Evolutionary conservation across 2,888 invertebrate genomes (phyloP).

Genomic region (Euclidia mi): DNA sequence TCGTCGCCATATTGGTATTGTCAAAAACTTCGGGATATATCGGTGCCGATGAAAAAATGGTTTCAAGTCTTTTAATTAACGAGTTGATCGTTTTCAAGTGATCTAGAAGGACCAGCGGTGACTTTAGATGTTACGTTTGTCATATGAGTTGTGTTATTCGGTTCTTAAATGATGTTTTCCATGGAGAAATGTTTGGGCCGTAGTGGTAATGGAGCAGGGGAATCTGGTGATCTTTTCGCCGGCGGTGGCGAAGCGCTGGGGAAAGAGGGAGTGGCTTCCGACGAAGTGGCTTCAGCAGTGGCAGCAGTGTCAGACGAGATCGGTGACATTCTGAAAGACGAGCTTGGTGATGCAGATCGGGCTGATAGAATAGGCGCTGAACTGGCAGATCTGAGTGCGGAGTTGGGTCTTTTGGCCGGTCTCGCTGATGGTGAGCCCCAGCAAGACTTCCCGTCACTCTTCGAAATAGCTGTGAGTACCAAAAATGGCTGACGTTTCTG

Average conservation of each 20-base stretch:
- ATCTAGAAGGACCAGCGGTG: slow-evolving; percentile 75
- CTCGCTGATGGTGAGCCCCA: slow-evolving; percentile 80
- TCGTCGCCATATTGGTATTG: slow-evolving; percentile 90
- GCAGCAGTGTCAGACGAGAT: slow-evolving; percentile 86
- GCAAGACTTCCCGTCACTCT: slow-evolving; percentile 82
- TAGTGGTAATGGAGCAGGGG: slow-evolving; percentile 74
- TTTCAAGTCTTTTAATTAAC: slow-evolving; percentile 78
- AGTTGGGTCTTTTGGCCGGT: slow-evolving; percentile 83
- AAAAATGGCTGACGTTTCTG: slow-evolving; percentile 68
- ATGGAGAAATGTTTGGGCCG: slow-evolving; percentile 84
- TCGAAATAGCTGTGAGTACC: slow-evolving; percentile 85
- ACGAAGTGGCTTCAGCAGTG: slow-evolving; percentile 83
- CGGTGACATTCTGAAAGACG: slow-evolving; percentile 85
- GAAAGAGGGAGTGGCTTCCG: slow-evolving; percentile 75
- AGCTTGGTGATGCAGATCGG: slow-evolving; percentile 81
- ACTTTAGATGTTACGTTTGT: slow-evolving; percentile 87
- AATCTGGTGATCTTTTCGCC: slow-evolving; percentile 75
- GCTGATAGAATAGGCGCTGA: slow-evolving; percentile 84
- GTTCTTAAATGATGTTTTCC: slow-evolving; percentile 87
- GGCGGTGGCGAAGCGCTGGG: slow-evolving; percentile 72
- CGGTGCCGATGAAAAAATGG: slow-evolving; percentile 87
- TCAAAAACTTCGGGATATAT: slow-evolving; percentile 86
- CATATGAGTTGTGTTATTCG: slow-evolving; percentile 78
- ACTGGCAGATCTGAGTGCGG: slow-evolving; percentile 82
- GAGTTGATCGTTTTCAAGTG: slow-evolving; percentile 77